Base-by-base conservation (phyloP, 2,888 invertebrate genomes). In the Drosophila phalerata region DNA sequence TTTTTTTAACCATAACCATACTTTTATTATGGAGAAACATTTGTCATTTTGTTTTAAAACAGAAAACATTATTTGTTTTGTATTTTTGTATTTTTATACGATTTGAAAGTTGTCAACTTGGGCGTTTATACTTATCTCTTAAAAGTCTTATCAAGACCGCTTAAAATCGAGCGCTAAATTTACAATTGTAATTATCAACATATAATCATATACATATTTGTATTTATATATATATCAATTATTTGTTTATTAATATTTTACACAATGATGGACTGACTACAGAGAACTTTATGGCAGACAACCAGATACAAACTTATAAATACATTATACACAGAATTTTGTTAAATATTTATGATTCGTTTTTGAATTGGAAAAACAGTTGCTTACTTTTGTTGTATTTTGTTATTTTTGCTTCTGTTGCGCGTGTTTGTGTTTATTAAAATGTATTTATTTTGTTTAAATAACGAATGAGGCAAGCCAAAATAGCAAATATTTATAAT, bases 141-240 rank as follows among this genome's bases (percentile, higher is more conserved):
- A 85, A 79, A 84, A 89, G 88, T 89, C 84, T 84, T 89, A 89
- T 88, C 88, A 85, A 89, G 90, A 89, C 90, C 84, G 73, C 84
- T 85, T 84, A 89, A 89, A 88, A 89, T 79, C 84, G 82, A 89
- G 75, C 75, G 64, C 83, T 84, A 85, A 89, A 89, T 88, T 47
- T 89, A 85, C 90, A 85, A 70, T 85, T 82, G n/a, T n/a, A 88
- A 65, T 65, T 64, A 75, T 73, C 70, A 72, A 55, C 49, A 32
- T 19, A 53, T 48, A 56, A 32, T 17, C 40, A n/a, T 48, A 40
- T 63, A 48, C 25, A 19, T 43, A 45, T 52, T 5, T 30, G 10
- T 30, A 15, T 15, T 6, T 15, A 17, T 40, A 17, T 38, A 22
- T 71, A 22, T 66, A 57, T 80, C 45, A 74, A 65, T 73, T 68